Base-by-base conservation (phyloP, 2,888 invertebrate genomes). In the Clanis bilineata region DNA sequence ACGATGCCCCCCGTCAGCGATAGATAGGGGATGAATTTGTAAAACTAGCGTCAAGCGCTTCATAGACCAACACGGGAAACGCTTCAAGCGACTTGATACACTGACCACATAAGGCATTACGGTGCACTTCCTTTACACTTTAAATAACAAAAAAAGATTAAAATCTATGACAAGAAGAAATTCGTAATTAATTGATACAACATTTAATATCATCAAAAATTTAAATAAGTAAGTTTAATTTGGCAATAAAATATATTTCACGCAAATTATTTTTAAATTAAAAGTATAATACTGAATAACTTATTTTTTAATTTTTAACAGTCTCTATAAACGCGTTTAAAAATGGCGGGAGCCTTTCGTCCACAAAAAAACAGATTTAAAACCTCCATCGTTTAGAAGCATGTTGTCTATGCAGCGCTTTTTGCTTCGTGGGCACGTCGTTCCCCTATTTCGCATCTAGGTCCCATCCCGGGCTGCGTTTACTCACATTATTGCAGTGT, bases 401-500 rank as follows among this genome's bases (percentile, higher is more conserved):
- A 58, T 47, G 28, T 74, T 59, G 58, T 74, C 80, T 80, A 82
- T 80, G 44, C 73, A 85, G 84, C 86, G 83, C 82, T 82, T 64
- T 55, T 60, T 56, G 85, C 84, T 86, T 64, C 10, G 61, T 45
- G 60, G 67, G 66, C 65, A 62, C 38, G 59, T 60, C 61, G 62
- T 71, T 79, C 85, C 86, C 86, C 86, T 83, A 82, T 77, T 74
- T 68, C 74, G 73, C 80, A 80, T 82, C 81, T 80, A 81, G 78
- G 80, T 74, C 73, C 78, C 80, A 83, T 83, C 82, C 82, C 78
- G 71, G 69, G 69, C 68, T 73, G 73, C 80, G 84, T 83, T 83
- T 84, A 80, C 84, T 80, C 82, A 85, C 86, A 86, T 86, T 85
- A 86, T 86, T 85, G 79, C 83, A 80, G 83, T 86, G 83, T 88